Percentiles rank a stretch among this genome's conserved stretches.
These are phyloP conservation scores for Acanthisitta chloris DNA, from an alignment of 2,113 vertebrate species.

Conservation along the genomic window DNA sequence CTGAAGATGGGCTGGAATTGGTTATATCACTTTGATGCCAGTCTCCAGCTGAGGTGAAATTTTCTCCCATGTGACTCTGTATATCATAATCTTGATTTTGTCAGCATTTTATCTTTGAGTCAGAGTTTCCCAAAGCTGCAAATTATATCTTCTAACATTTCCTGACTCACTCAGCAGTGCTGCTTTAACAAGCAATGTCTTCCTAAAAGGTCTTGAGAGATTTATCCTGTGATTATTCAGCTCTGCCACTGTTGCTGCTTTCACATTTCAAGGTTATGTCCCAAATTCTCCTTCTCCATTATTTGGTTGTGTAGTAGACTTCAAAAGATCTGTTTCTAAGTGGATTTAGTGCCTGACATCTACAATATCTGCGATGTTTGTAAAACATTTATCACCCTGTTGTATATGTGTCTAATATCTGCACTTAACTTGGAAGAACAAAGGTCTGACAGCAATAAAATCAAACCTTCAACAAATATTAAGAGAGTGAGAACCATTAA, in stretches of 20 bases:
- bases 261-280: background rate
- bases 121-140: background rate
- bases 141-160: background rate
- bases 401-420: too few species aligned
- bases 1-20: background rate
- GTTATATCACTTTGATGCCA: background rate
- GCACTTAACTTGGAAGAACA: background rate
- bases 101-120: background rate
- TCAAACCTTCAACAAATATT: background rate
- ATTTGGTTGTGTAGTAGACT: background rate
- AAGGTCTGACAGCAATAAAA: background rate
- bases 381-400: background rate
- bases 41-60: background rate
- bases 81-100: background rate
- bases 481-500: background rate
- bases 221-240: background rate
- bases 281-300: background rate
- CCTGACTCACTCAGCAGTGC: background rate
- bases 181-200: background rate
- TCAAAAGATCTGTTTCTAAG: background rate
- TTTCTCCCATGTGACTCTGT: background rate
- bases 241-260: background rate
- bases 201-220: background rate
- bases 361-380: background rate
- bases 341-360: background rate